Percentiles rank a stretch among this genome's conserved stretches.
phyloP scores from a whole-genome alignment of 2,888 invertebrate species.

The Ischnus inquisitorius region DNA sequence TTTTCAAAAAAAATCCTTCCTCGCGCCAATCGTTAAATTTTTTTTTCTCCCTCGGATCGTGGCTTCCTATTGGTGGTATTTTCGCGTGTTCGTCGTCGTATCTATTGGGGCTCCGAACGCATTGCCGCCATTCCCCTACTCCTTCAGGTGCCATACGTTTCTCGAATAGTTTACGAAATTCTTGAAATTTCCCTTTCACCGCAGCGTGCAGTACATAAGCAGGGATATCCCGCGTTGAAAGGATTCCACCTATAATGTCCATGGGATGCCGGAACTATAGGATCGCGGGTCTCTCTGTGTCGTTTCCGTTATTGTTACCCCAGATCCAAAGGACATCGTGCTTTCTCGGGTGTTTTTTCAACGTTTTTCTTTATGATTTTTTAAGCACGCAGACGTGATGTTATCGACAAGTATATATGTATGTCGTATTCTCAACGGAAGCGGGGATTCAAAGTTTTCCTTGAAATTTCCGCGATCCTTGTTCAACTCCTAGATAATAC shows the following conservation, averaged over 20 bases:
- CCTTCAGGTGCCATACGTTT: constrained; percentile 13
- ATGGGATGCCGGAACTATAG: constrained; percentile 1
- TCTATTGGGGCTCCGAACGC: constrained; percentile 1
- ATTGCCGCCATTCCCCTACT: not conserved
- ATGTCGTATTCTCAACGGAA: constrained; percentile 19
- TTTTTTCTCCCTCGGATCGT: no score
- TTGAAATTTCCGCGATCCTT: constrained; percentile 43
- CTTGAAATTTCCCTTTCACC: constrained; percentile 27
- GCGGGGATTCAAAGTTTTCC: constrained; percentile 54
- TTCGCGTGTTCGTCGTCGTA: not conserved
- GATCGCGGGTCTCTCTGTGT: not conserved
- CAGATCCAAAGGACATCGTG: constrained; percentile 33
- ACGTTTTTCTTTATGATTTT: constrained; percentile 13
- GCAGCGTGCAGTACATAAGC: not conserved
- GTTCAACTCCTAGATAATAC: constrained; percentile 34
- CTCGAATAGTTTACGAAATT: constrained; percentile 25
- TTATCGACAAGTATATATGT: constrained; percentile 19
- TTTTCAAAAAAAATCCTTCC: not conserved
- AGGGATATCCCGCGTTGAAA: constrained; percentile 13
- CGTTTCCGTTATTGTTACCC: constrained; percentile 49
- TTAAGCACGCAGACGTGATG: constrained; percentile 1
- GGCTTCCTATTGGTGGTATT: constrained; percentile 6
- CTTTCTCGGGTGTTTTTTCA: not conserved
- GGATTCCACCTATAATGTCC: constrained; percentile 42
- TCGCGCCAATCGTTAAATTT: not conserved